phyloP scores from a whole-genome alignment of 64 coral and sea anemone species.

The Exaiptasia diaphana region DNA sequence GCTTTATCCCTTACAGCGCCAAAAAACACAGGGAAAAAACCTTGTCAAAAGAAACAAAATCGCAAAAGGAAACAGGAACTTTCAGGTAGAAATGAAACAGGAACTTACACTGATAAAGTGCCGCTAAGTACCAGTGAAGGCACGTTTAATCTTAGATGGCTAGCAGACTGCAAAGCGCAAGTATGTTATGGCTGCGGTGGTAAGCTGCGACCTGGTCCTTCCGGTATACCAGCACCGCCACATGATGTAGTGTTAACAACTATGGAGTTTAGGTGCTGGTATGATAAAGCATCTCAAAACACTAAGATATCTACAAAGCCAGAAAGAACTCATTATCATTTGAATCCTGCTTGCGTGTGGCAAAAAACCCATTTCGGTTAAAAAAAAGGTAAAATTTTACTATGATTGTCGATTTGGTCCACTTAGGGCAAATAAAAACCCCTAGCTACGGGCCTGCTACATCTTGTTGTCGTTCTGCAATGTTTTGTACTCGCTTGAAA shows the following conservation, averaged over 20 bases:
- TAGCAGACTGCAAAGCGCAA: neutral
- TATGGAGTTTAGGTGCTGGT: slow-evolving; percentile 2
- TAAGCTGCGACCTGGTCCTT: neutral
- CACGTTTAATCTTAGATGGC: neutral
- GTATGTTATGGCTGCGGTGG: neutral
- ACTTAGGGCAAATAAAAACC: too few species aligned
- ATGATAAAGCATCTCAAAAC: neutral
- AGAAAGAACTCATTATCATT: slow-evolving; percentile 23
- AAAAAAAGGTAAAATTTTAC: too few species aligned
- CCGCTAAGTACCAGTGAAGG: neutral
- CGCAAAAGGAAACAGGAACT: too few species aligned
- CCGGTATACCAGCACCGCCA: neutral
- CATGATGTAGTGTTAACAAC: slow-evolving; percentile 14
- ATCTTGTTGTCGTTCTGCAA: too few species aligned
- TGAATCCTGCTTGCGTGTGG: slow-evolving; percentile 1
- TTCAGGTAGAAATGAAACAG: neutral
- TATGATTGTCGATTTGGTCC: too few species aligned
- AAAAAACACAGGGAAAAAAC: too few species aligned
- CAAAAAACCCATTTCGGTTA: neutral
- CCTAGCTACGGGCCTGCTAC: too few species aligned
- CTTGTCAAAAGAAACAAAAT: too few species aligned
- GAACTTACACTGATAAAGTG: neutral
- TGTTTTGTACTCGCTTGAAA: too few species aligned
- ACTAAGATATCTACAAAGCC: neutral
- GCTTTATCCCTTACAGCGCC: too few species aligned